Evolutionary conservation across 1,140 invertebrate genomes (phyloP), one percentile per base, ranked within the genome.

Genomic region (Lasioglossum albipes): DNA sequence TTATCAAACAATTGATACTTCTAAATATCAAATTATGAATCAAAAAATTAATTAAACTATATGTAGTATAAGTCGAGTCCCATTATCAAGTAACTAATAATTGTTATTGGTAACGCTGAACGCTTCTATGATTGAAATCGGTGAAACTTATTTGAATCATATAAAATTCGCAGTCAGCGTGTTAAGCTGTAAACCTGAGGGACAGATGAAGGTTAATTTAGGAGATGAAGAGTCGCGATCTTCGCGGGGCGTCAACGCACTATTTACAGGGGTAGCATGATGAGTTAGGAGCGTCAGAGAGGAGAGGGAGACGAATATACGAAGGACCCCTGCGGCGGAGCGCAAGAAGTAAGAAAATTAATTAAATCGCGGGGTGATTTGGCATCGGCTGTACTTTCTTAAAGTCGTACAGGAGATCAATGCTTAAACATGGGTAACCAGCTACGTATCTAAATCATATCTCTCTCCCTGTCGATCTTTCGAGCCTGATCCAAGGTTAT

Each of bases 381-480:
- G 91, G 90, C 91, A 91, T 92, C 90, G 90, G 91, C 90, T 92
- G 90, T 91, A 92, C 91, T 88, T 87, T 85, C 84, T 79, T 86
- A 82, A 88, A 82, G 41, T 90, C 83, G 90, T 91, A 92, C 90
- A 92, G 90, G 90, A 92, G 91, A 92, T 92, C 91, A 92, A 91
- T 91, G 91, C 91, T 92, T 89, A 84, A 89, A 90, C 82, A 87
- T 86, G 88, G 89, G 87, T 90, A 91, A 89, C 87, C n/a, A 83
- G 76, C 74, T 85, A 86, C 68, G 80, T 68, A 82, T 70, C 78
- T 82, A 84, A 81, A 83, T 83, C 62, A 73, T 69, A 78, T 82
- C 45, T 76, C 66, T 81, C 57, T 82, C 57, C 49, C 61, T 62
- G 16, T 71, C 62, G 61, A 74, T 71, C 31, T 31, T 76, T 85